phyloP scores from a whole-genome alignment of 2,797 vertebrate genomes.

The Coccyzus lansbergi region DNA sequence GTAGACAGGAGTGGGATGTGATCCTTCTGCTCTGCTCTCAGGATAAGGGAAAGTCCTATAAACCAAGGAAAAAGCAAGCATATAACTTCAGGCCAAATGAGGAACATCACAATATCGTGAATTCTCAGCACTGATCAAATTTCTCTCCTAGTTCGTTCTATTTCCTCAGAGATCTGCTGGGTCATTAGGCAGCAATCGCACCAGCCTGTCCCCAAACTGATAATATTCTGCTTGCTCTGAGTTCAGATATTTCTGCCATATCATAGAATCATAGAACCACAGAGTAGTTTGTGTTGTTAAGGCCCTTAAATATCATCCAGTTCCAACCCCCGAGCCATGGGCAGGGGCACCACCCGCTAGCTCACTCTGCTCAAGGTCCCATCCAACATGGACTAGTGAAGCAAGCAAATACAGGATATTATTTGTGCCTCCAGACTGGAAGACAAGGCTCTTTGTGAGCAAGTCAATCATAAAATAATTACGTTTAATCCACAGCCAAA shows the following conservation, averaged over 20 bases:
- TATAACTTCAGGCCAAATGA: not conserved
- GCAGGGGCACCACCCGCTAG: no score
- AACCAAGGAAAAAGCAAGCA: not conserved
- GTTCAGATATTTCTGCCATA: not conserved
- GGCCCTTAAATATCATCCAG: no score
- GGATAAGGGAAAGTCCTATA: slow-evolving; percentile 73
- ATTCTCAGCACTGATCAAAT: not conserved
- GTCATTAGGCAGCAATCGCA: not conserved
- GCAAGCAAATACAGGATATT: not conserved
- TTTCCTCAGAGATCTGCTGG: not conserved
- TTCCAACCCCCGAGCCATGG: no score
- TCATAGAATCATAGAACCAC: no score
- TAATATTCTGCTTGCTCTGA: not conserved
- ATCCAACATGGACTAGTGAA: not conserved
- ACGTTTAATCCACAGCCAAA: not conserved
- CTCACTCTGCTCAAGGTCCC: no score
- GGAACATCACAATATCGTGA: not conserved
- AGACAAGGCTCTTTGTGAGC: not conserved
- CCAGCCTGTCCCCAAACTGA: not conserved
- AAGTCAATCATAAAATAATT: accelerated
- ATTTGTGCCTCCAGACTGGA: not conserved
- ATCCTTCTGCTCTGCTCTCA: slow-evolving; percentile 60
- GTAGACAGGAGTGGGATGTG: slow-evolving; percentile 73
- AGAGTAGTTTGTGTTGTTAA: no score
- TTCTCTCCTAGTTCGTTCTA: not conserved